Conservation (phyloP, 1,140 invertebrate species). For the Papilio glaucus region DNA sequence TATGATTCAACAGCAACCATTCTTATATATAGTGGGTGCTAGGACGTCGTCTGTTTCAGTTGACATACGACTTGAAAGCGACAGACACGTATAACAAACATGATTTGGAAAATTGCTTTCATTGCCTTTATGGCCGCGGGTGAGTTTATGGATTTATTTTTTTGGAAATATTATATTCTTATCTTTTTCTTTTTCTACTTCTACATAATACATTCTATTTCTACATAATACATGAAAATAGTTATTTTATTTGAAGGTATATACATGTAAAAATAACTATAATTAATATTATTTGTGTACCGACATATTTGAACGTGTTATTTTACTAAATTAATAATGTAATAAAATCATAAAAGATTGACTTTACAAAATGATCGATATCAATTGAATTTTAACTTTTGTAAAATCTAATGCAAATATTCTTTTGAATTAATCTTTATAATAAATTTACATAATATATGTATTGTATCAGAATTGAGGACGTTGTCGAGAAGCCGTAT, state of each 20-base stretch:
- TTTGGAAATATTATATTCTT: not conserved
- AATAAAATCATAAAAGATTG: too few species aligned
- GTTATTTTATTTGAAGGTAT: too few species aligned
- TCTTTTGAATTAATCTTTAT: too few species aligned
- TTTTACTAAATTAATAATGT: too few species aligned
- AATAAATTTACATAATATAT: too few species aligned
- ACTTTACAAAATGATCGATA: too few species aligned
- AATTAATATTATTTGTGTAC: too few species aligned
- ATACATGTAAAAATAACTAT: too few species aligned
- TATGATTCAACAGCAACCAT: constrained; percentile 44
- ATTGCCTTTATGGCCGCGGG: constrained; percentile 53
- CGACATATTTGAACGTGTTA: too few species aligned
- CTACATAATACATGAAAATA: too few species aligned
- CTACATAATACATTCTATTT: not conserved
- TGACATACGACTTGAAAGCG: constrained; percentile 40
- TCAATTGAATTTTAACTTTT: too few species aligned
- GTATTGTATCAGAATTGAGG: not conserved
- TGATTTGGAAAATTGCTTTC: constrained; percentile 54
- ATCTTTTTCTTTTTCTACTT: not conserved
- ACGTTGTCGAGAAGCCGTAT: constrained; percentile 10
- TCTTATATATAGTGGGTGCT: constrained; percentile 50
- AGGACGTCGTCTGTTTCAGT: constrained; percentile 51
- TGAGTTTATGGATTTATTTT: too few species aligned
- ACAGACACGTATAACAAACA: constrained; percentile 41
- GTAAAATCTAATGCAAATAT: not conserved